These are phyloP conservation scores for Ochropacha duplaris DNA, from an alignment of 2,888 invertebrate species.

Conservation along the genomic window DNA sequence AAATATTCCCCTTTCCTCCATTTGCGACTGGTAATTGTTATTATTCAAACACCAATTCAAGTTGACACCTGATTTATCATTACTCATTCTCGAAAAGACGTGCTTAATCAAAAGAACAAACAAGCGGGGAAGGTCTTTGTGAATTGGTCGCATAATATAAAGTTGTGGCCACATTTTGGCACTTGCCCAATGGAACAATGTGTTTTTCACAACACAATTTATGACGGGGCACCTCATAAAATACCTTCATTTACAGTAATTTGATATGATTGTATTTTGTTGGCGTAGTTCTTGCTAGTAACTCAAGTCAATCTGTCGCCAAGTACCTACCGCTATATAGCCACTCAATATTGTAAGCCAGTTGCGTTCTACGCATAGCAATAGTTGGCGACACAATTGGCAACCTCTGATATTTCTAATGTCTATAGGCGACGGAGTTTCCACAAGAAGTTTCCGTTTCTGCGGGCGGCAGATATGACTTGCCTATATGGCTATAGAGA, in stretches of 20 bases:
- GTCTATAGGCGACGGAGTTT: no score
- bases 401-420: no score
- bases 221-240: slow-evolving; percentile 43
- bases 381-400: no score
- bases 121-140: slow-evolving; percentile 10
- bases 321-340: no score
- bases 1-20: slow-evolving; percentile 12
- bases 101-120: background rate
- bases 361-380: no score
- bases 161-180: slow-evolving; percentile 40
- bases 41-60: slow-evolving; percentile 7
- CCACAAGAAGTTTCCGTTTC: no score
- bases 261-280: slow-evolving; percentile 33
- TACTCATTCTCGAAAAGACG: background rate
- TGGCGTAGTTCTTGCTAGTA: slow-evolving; percentile 7
- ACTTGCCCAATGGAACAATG: slow-evolving; percentile 41
- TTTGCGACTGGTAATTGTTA: slow-evolving; percentile 4
- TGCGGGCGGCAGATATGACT: no score
- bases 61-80: slow-evolving; percentile 5
- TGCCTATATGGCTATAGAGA: no score
- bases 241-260: slow-evolving; percentile 36
- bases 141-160: slow-evolving; percentile 14
- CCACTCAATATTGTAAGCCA: no score
- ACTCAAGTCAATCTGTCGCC: background rate
- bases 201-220: slow-evolving; percentile 49